Evolutionary conservation across 2,888 invertebrate genomes (phyloP), one percentile per base, ranked within the genome.

Genomic region (Drosophila infuscata): DNA sequence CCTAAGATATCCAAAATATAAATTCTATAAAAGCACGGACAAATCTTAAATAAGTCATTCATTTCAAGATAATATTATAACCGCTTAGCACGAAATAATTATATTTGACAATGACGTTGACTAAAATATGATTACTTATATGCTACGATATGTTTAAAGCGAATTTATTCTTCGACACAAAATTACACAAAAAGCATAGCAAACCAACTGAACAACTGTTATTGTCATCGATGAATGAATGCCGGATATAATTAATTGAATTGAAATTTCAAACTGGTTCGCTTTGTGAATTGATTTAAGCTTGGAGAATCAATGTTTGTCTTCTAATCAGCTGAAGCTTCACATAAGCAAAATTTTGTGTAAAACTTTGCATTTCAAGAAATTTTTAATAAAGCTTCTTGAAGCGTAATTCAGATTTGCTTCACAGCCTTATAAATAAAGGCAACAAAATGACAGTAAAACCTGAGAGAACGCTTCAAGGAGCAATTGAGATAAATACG

Each of bases 231-330:
- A 49, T 29, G 32, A 48, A 61, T 51, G 59, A 62, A 52, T 74
- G 66, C 78, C 79, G 80, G 82, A 81, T 74, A 82, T 79, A 63
- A 72, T 76, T 66, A 75, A 74, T 66, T 70, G 51, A 83, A 83
- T 70, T 75, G 52, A 20, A 20, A 46, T 46, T 20, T 81, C 68
- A 79, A 82, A 88, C 83, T 77, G 77, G 86, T 83, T 83, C 80
- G 68, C 38, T 74, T 67, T 64, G 54, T 51, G 57, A 36, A 36
- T 36, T 36, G 15, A 36, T 36, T 36, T 6, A 36, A 36, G 15
- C 6, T 15, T 36, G 2, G 15, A 15, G 6, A 15, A 15, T 6
- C 2, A 36, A 36, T 36, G 6, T 36, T 36, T 36, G 6, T 15
- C 15, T 36, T 36, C 15, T 17, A 15, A 36, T 36, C 15, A 36